Percentiles rank a stretch among this genome's conserved stretches.
These are phyloP conservation scores for Ptychochromis oligacanthus DNA, from an alignment of 2,113 vertebrate genomes.

Conservation along the genomic window DNA sequence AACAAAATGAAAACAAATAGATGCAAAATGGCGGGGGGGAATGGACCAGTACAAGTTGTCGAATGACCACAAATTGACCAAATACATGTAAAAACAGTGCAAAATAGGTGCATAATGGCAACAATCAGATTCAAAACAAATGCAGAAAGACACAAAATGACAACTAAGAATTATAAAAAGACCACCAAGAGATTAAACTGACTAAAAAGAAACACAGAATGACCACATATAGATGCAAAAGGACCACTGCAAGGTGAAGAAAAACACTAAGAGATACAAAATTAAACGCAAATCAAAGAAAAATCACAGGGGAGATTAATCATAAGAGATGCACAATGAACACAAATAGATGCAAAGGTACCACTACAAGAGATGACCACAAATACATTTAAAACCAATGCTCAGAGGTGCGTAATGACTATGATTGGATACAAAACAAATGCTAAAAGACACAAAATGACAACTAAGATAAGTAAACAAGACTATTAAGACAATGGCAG, in stretches of 20 bases:
- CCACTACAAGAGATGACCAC: neutral
- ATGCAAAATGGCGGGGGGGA: neutral
- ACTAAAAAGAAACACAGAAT: too few relatives aligned
- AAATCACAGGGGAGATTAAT: too few relatives aligned
- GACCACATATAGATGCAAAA: too few relatives aligned
- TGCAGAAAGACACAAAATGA: too few relatives aligned
- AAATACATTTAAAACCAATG: neutral
- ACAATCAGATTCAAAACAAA: neutral
- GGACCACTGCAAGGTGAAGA: too few relatives aligned
- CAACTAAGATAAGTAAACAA: neutral
- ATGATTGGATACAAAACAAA: neutral
- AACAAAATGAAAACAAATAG: neutral
- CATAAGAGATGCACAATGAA: too few relatives aligned
- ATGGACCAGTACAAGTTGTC: too few relatives aligned
- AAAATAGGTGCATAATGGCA: neutral
- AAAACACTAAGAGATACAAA: too few relatives aligned
- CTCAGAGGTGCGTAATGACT: neutral
- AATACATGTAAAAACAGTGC: fast-evolving
- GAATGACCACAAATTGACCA: neutral
- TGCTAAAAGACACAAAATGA: too few relatives aligned
- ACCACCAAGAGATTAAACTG: too few relatives aligned
- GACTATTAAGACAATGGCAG: too few relatives aligned
- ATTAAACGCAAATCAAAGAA: too few relatives aligned
- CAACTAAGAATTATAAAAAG: neutral
- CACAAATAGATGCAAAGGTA: neutral